Evolutionary conservation across 2,888 invertebrate genomes (phyloP).

Genomic region (Meloe dianella): DNA sequence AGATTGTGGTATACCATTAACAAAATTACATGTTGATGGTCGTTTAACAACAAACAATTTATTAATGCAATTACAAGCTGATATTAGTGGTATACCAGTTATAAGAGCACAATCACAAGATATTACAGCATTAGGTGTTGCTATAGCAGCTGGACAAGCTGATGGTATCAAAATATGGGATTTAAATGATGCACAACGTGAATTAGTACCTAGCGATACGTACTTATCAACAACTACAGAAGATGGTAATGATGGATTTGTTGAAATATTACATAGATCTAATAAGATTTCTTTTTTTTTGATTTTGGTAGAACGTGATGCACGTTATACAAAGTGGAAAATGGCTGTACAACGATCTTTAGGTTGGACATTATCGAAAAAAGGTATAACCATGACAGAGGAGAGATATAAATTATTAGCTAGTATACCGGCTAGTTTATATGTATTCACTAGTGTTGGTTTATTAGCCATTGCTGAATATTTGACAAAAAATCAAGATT

Average conservation of each 20-base stretch:
- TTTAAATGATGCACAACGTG: conserved; percentile 66
- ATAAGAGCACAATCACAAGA: conserved; percentile 86
- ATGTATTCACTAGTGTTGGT: conserved; percentile 74
- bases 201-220: conserved; percentile 71
- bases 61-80: conserved; percentile 96
- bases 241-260: conserved; percentile 64
- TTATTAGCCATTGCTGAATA: conserved; percentile 64
- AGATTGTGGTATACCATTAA: conserved; percentile 86
- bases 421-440: conserved; percentile 80
- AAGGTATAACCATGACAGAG: conserved; percentile 80
- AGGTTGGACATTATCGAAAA: conserved; percentile 83
- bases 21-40: conserved; percentile 90
- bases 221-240: conserved; percentile 83
- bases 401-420: conserved; percentile 79
- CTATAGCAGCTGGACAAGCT: conserved; percentile 88
- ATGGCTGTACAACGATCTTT: conserved; percentile 91
- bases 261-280: too few relatives aligned
- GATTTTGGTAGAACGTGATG: conserved; percentile 68
- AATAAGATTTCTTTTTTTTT: too few relatives aligned
- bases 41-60: conserved; percentile 88
- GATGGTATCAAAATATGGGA: conserved; percentile 70
- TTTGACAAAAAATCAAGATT: conserved; percentile 26
- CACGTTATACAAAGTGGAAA: conserved; percentile 90
- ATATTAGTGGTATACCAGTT: conserved; percentile 89
- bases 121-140: conserved; percentile 91